Evolutionary conservation across 2,888 invertebrate species (phyloP), one percentile per base, ranked within the genome.

Genomic region (Phaedon cochleariae): DNA sequence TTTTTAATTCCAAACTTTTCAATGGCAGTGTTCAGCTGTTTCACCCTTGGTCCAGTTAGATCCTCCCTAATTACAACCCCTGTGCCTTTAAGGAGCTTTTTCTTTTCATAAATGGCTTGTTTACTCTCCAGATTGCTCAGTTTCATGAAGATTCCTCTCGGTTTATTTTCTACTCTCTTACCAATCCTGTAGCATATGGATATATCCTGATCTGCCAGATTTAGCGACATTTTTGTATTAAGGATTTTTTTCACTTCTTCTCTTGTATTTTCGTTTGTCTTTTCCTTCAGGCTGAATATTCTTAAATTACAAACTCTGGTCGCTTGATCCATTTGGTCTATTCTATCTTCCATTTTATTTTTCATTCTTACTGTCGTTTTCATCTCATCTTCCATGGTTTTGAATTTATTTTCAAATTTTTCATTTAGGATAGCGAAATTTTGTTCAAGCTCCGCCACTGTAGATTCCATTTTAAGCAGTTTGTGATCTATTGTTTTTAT

Each of bases 241-340:
- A 62, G 3, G 3, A 49, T 34, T 2, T 20, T 49, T 54, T 26
- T 55, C 6, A 62, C 10, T 55, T 55, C 55, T n/a, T 55, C 21
- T 21, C 55, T 62, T 9, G 55, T 62, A 7, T 62, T 37, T 37
- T 62, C 51, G 9, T 49, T 12, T n/a, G 20, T 20, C 12, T 55
- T 55, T n/a, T 62, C 62, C 49, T 62, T 21, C 3, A 55, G n/a
- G 37, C 22, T 62, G 21, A 49, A 59, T 12, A 59, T 34, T 59
- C 59, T 59, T 9, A 59, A 10, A 22, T 59, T 51, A 51, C 12
- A 7, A 6, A 15, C 15, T 34, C 53, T 45, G 1, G 29, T 46
- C 1, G 29, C 48, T 54, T 60, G 60, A 29, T 60, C 60, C 22
- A 60, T 34, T 53, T 26, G 22, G 3, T 60, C 60, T 22, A 57